Conservation (phyloP, 2,113 vertebrate species). For the Lontra canadensis region DNA sequence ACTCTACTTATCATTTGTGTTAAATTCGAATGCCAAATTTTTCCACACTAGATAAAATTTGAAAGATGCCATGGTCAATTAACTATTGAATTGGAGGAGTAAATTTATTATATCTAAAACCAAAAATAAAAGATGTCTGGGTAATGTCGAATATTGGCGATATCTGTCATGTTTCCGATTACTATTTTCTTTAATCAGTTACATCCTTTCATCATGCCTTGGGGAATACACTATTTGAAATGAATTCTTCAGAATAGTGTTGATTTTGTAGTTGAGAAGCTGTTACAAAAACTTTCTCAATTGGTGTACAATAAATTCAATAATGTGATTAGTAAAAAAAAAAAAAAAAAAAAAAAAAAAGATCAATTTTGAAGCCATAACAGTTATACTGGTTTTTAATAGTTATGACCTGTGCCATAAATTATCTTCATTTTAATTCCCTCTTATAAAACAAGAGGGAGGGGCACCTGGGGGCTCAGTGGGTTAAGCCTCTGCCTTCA, state of each 20-base stretch:
- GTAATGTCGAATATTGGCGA: background rate
- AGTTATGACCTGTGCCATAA: background rate
- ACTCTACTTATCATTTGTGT: background rate
- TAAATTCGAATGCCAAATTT: slow-evolving; percentile 4
- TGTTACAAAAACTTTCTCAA: background rate
- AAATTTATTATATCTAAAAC: slow-evolving; percentile 1
- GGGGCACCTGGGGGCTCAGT: too few species aligned
- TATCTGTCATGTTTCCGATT: background rate
- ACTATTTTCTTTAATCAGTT: background rate
- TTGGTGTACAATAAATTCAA: background rate
- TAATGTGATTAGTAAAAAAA: background rate
- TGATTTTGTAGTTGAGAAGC: background rate
- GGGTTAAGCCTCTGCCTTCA: too few species aligned
- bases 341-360: too few species aligned
- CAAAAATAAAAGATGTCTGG: background rate
- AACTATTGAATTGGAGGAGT: background rate
- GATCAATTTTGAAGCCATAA: background rate
- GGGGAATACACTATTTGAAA: background rate
- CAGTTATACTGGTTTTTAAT: background rate
- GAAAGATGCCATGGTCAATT: background rate
- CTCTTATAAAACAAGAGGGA: background rate
- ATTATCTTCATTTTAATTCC: background rate
- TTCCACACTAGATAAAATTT: background rate
- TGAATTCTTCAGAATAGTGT: background rate
- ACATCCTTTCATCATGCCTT: background rate